Evolutionary conservation across 1,140 invertebrate genomes (phyloP).

Genomic region (Druon quercuslanigerum): DNA sequence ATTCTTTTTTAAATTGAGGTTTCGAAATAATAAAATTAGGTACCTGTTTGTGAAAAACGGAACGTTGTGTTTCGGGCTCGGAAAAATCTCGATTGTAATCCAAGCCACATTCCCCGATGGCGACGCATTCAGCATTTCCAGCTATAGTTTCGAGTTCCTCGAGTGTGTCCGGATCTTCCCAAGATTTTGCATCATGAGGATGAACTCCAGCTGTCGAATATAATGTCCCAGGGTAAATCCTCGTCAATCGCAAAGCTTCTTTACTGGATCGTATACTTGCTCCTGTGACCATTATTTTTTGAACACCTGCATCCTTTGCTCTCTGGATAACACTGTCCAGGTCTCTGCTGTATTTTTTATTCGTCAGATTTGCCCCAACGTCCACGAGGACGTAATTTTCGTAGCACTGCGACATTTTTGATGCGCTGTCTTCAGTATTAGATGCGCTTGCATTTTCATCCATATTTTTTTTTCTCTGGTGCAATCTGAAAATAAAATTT

Average conservation of each 20-base stretch:
- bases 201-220: constrained; percentile 96
- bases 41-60: constrained; percentile 90
- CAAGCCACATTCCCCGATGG: constrained; percentile 94
- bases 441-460: constrained; percentile 53
- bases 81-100: constrained; percentile 97
- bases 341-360: constrained; percentile 95
- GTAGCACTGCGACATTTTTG: constrained; percentile 79
- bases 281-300: constrained; percentile 96
- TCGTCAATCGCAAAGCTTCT: constrained; percentile 90
- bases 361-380: constrained; percentile 95
- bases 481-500: background rate
- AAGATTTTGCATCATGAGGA: constrained; percentile 96
- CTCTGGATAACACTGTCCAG: constrained; percentile 93
- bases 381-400: constrained; percentile 95
- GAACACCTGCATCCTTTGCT: constrained; percentile 94
- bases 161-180: constrained; percentile 85
- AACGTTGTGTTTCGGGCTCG: constrained; percentile 88
- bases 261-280: constrained; percentile 92
- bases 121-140: constrained; percentile 91
- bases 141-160: constrained; percentile 84
- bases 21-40: background rate
- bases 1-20: too few species aligned
- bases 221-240: constrained; percentile 91
- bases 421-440: constrained; percentile 9
- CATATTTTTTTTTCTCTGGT: constrained; percentile 44